phyloP scores from a whole-genome alignment of 2,888 invertebrate species.

The Gastrophysa polygoni region DNA sequence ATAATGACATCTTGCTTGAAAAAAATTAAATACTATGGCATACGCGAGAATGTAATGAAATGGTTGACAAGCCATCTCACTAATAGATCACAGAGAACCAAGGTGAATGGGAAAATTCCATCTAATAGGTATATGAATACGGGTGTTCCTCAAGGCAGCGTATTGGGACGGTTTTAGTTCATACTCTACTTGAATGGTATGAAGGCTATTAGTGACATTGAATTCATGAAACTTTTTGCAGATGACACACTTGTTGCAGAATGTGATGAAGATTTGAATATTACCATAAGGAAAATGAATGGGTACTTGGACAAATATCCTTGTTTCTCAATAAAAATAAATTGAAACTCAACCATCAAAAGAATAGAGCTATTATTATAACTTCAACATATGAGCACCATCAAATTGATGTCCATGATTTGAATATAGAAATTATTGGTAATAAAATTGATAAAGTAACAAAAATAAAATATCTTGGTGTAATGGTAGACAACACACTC shows the following conservation, averaged over 20 bases:
- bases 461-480: not conserved
- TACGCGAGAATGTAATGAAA: not conserved
- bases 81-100: not conserved
- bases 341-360: not conserved
- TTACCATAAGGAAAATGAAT: not conserved
- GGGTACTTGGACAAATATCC: not conserved
- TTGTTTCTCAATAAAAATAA: not conserved
- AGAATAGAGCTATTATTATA: not conserved
- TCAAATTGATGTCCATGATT: not conserved
- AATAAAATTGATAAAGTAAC: not conserved
- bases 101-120: not conserved
- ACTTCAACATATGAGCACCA: not conserved
- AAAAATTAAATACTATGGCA: conserved; percentile 3
- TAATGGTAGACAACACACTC: not conserved
- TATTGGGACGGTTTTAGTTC: not conserved
- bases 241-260: not conserved
- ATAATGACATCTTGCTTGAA: conserved; percentile 2
- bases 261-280: not conserved
- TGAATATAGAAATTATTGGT: not conserved
- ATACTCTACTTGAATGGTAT: not conserved
- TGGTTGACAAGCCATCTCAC: conserved; percentile 3
- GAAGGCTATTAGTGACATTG: not conserved
- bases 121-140: not conserved
- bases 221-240: too few relatives aligned
- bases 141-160: not conserved